These are phyloP conservation scores for Chaenodraco wilsoni DNA, from an alignment of 2,797 vertebrate genomes.

Conservation along the genomic window DNA sequence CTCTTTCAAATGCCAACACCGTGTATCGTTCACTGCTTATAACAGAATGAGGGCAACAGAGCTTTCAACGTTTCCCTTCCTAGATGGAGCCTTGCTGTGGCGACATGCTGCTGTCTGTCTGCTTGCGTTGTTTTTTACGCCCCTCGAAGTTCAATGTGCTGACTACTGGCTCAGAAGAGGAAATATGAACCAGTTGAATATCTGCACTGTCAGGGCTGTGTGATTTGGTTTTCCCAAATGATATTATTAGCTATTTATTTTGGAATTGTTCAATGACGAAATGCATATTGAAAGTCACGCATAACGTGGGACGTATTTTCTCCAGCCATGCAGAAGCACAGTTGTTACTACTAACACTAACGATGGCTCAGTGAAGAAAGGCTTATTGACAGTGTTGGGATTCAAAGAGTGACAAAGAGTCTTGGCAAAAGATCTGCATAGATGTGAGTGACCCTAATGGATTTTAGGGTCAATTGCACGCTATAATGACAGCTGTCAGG, in stretches of 20 bases:
- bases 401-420: no score
- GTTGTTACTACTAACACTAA: background rate
- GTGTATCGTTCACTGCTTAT: constrained; percentile 33
- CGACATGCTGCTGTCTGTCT: constrained; percentile 60
- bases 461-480: no score
- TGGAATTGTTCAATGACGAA: constrained; percentile 11
- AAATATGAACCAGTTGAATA: constrained; percentile 27
- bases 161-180: constrained; percentile 29
- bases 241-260: constrained; percentile 9
- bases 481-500: no score
- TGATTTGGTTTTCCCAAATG: constrained; percentile 35
- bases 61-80: constrained; percentile 53
- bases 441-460: no score
- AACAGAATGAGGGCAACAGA: constrained; percentile 66
- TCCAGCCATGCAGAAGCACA: background rate
- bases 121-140: constrained; percentile 41
- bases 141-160: constrained; percentile 37
- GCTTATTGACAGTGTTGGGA: background rate
- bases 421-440: no score
- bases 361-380: background rate
- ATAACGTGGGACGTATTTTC: no score
- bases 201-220: constrained; percentile 31
- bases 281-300: background rate
- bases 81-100: constrained; percentile 55
- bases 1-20: constrained; percentile 49